These are phyloP conservation scores for Lochmaea capreae DNA, from an alignment of 2,888 invertebrate genomes.

Conservation along the genomic window DNA sequence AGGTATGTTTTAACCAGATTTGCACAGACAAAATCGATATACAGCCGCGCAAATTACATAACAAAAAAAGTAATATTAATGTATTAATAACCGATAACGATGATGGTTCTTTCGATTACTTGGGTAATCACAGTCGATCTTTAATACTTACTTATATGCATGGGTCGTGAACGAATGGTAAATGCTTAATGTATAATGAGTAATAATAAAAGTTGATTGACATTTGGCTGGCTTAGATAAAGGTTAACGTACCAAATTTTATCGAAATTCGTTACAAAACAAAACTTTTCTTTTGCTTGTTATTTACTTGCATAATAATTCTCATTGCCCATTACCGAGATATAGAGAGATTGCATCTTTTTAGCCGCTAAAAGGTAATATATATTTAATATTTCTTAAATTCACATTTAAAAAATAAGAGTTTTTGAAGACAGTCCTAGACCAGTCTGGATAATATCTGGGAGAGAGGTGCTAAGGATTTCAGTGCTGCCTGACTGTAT, in stretches of 20 bases:
- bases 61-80: neutral
- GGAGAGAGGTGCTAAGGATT: no score
- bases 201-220: constrained; percentile 14
- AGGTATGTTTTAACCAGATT: neutral
- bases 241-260: constrained; percentile 17
- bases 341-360: neutral
- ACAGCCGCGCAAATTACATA: neutral
- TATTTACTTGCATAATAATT: constrained; percentile 14
- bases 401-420: no score
- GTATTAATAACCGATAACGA: constrained; percentile 1
- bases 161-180: constrained; percentile 7
- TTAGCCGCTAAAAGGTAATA: neutral
- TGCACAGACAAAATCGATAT: neutral
- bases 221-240: constrained; percentile 9
- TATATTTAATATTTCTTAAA: no score
- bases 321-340: neutral
- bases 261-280: constrained; percentile 3
- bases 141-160: neutral
- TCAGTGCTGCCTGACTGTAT: no score
- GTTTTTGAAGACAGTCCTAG: no score
- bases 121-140: neutral
- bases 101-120: constrained; percentile 3
- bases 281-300: neutral
- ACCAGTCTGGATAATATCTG: no score
- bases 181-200: neutral